Evolutionary conservation across 1,140 invertebrate species (phyloP).

Genomic region (Halyomorpha halys): DNA sequence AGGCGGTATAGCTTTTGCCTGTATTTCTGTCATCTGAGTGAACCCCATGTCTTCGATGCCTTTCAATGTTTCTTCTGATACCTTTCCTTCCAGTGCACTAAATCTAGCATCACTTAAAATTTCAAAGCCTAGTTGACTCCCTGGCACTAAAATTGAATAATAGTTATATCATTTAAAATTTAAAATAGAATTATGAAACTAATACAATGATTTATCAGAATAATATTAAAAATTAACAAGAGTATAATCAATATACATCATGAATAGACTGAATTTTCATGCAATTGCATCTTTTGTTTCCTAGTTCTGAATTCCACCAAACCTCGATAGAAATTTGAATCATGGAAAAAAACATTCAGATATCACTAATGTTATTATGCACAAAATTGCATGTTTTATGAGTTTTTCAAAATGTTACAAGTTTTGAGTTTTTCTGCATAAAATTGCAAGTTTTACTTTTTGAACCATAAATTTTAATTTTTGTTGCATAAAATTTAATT

Average conservation of each 20-base stretch:
- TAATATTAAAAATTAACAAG: no score
- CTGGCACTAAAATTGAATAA: conserved; percentile 44
- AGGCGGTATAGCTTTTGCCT: conserved; percentile 81
- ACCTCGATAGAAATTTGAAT: not conserved
- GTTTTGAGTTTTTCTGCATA: no score
- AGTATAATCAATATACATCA: no score
- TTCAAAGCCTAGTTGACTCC: conserved; percentile 47
- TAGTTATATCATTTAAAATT: not conserved
- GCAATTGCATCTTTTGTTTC: not conserved
- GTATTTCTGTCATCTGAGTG: conserved; percentile 92
- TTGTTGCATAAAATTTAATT: no score
- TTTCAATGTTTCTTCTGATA: conserved; percentile 73
- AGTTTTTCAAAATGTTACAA: no score
- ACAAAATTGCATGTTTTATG: no score
- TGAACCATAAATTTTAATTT: no score
- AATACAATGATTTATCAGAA: no score
- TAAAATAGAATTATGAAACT: no score
- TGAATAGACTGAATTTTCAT: not conserved
- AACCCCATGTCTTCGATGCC: conserved; percentile 91
- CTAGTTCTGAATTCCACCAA: not conserved
- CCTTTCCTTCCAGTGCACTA: conserved; percentile 48
- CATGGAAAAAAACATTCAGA: no score
- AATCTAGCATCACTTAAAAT: conserved; percentile 51
- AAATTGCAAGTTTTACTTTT: no score
- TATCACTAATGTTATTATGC: no score